phyloP scores from a whole-genome alignment of 2,797 vertebrate species.

The Mormyrus hasselquistii region DNA sequence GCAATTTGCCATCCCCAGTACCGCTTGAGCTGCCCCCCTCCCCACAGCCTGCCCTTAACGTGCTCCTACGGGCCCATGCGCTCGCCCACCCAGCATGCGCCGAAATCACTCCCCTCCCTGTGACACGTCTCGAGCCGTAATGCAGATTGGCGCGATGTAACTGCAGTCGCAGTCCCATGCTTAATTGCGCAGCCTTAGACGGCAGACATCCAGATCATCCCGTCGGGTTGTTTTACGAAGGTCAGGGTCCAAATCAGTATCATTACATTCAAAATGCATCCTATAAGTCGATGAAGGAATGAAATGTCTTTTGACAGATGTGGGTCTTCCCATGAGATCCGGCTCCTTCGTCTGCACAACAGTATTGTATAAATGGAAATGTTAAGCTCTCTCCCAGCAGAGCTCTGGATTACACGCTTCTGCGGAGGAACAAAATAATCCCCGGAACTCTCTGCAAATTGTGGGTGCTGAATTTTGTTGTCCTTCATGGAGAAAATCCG shows the following conservation, averaged over 20 bases:
- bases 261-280: conserved; percentile 55
- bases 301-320: conserved; percentile 40
- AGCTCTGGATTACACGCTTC: conserved; percentile 67
- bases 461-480: conserved; percentile 55
- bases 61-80: neutral
- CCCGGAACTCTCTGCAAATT: conserved; percentile 57
- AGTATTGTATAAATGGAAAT: conserved; percentile 51
- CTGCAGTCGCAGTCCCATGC: neutral
- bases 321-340: conserved; percentile 51
- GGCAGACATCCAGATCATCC: neutral
- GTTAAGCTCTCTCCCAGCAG: conserved; percentile 56
- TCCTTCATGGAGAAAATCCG: conserved; percentile 63
- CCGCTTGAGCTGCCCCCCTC: neutral
- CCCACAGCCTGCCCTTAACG: neutral
- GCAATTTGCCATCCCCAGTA: neutral
- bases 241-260: conserved; percentile 60
- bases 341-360: conserved; percentile 40
- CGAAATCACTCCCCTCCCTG: neutral
- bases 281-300: conserved; percentile 63
- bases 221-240: conserved; percentile 48
- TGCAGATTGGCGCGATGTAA: neutral
- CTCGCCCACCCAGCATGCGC: neutral
- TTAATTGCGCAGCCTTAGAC: neutral
- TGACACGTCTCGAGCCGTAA: neutral
- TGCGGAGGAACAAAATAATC: conserved; percentile 66